Evolutionary conservation across 2,888 invertebrate species (phyloP).

Genomic region (Eupithecia abbreviata): DNA sequence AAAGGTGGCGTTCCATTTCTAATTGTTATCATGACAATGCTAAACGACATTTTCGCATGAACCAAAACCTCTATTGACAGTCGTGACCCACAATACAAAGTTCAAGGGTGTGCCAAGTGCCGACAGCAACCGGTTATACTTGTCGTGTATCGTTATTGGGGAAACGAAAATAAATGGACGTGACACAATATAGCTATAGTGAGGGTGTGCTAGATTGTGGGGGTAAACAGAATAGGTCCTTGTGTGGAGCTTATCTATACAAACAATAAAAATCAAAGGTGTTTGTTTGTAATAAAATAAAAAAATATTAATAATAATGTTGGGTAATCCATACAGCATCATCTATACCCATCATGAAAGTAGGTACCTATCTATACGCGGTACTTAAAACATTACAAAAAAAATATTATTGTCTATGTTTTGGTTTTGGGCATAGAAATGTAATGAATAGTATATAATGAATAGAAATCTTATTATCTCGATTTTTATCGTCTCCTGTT

Average conservation of each 20-base stretch:
- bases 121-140: conserved; percentile 41
- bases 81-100: conserved; percentile 48
- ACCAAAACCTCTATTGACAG: conserved; percentile 42
- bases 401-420: no score
- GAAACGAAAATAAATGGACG: conserved; percentile 24
- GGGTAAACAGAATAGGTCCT: not conserved
- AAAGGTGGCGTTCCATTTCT: conserved; percentile 18
- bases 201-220: not conserved
- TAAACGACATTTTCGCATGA: conserved; percentile 45
- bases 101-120: conserved; percentile 46
- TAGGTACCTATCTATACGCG: no score
- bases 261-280: not conserved
- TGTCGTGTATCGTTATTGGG: conserved; percentile 25
- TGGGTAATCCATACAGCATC: no score
- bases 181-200: not conserved
- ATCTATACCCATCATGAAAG: no score
- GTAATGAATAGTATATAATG: no score
- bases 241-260: not conserved
- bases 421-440: no score
- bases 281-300: not conserved
- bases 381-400: no score
- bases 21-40: conserved; percentile 46
- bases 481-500: no score
- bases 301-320: no score
- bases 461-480: no score